Conservation (phyloP, 2,797 vertebrate genomes). For the Pelochelys cantorii region DNA sequence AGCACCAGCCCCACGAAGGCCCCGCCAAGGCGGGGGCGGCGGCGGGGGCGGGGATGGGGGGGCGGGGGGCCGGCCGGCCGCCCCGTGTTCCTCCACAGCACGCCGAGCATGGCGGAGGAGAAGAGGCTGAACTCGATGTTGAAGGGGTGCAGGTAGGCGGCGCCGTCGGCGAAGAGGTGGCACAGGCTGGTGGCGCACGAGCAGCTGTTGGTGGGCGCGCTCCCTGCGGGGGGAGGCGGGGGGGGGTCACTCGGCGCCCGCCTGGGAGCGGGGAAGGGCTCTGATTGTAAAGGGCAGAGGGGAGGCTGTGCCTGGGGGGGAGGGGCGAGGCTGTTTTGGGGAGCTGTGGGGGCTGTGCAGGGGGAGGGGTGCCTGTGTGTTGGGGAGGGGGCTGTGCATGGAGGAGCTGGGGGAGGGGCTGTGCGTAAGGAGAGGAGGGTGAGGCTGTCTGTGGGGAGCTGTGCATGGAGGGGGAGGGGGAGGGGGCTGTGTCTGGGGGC, state of each 20-base stretch:
- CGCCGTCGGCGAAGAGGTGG: conserved; percentile 81
- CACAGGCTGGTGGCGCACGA: conserved; percentile 79
- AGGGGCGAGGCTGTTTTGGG: not conserved
- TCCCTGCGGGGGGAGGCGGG: not conserved
- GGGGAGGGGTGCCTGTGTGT: too few species aligned
- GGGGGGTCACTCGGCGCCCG: not conserved
- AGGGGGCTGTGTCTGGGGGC: too few species aligned
- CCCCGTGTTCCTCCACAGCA: conserved; percentile 90
- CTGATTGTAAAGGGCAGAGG: too few species aligned
- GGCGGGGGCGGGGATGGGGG: not conserved
- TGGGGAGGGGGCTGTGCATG: too few species aligned
- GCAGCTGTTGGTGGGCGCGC: conserved; percentile 61
- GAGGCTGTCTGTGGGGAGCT: too few species aligned
- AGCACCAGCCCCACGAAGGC: conserved; percentile 74
- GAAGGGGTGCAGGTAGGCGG: conserved; percentile 88
- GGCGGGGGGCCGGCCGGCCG: not conserved
- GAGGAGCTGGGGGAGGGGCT: too few species aligned
- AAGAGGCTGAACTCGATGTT: conserved; percentile 91
- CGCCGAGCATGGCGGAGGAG: conserved; percentile 86
- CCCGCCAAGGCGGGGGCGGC: conserved; percentile 51
- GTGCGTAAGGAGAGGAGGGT: too few species aligned
- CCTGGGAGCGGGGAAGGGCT: too few species aligned
- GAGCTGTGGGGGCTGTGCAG: too few species aligned
- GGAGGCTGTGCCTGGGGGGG: not conserved
- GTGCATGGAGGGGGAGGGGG: too few species aligned